A percentile compares a stretch with the other conserved stretches of the same genome.
These are phyloP conservation scores for Gopherus evgoodei DNA, from an alignment of 2,113 vertebrate genomes.

Conservation along the genomic window DNA sequence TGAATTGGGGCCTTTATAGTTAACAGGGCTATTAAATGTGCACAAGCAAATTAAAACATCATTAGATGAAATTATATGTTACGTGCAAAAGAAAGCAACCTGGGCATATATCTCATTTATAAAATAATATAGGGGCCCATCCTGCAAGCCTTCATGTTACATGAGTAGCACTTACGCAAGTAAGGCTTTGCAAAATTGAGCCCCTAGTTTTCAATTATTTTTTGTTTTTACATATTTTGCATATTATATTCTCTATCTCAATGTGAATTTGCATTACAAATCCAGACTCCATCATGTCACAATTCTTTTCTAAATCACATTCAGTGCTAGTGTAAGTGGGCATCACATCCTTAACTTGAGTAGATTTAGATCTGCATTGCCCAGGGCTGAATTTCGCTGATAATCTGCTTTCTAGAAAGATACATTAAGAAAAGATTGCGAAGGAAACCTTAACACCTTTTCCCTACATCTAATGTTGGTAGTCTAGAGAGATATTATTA, in stretches of 20 bases:
- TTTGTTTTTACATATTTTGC: neutral
- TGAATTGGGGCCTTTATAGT: neutral
- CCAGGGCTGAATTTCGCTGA: neutral
- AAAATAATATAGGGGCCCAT: neutral
- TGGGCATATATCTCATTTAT: neutral
- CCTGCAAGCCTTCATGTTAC: neutral
- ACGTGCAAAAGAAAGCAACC: neutral
- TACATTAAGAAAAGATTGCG: neutral
- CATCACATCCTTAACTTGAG: neutral
- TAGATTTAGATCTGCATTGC: neutral
- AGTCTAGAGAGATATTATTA: neutral
- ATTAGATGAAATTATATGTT: neutral
- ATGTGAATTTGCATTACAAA: neutral
- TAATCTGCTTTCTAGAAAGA: neutral
- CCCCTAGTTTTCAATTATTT: neutral
- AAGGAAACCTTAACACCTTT: neutral
- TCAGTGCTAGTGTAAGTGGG: neutral
- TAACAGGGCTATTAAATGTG: neutral
- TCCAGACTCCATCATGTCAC: neutral
- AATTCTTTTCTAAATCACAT: neutral
- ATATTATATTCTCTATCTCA: neutral
- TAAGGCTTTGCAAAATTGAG: neutral
- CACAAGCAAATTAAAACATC: neutral
- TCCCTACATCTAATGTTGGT: neutral
- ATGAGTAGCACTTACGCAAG: rapidly evolving